phyloP scores from a whole-genome alignment of 35 echinoderm and acorn worm genomes.

The Heliocidaris tuberculata region DNA sequence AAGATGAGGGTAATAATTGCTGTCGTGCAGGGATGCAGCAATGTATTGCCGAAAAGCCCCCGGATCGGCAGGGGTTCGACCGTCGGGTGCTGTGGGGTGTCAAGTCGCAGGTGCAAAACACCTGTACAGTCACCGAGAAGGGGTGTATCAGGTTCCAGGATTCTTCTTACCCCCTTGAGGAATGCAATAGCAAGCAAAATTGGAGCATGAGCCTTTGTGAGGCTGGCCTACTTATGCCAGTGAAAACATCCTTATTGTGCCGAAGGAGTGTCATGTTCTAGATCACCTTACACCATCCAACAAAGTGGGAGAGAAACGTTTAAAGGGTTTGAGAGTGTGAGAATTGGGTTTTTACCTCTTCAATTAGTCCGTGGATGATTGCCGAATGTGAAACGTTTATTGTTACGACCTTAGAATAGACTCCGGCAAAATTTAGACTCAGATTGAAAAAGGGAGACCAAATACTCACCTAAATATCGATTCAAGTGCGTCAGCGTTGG shows the following conservation, averaged over 20 bases:
- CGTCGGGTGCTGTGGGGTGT: constrained; percentile 31
- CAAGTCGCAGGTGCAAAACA: constrained; percentile 46
- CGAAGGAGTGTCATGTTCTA: constrained; percentile 21
- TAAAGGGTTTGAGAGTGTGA: constrained; percentile 28
- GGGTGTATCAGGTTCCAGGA: constrained; percentile 9
- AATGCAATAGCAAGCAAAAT: constrained; percentile 1
- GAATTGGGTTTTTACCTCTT: constrained; percentile 41
- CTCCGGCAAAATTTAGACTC: not conserved
- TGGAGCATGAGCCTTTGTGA: constrained; percentile 30
- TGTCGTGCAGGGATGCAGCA: constrained; percentile 28
- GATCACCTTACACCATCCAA: constrained; percentile 15
- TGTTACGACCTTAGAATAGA: not conserved
- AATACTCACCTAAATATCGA: not conserved
- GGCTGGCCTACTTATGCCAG: constrained; percentile 48
- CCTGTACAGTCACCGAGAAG: constrained; percentile 42
- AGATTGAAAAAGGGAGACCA: not conserved
- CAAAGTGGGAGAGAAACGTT: constrained; percentile 1
- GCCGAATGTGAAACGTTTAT: constrained; percentile 20
- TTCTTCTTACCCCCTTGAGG: constrained; percentile 41
- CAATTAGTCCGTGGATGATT: not conserved
- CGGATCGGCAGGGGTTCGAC: constrained; percentile 14
- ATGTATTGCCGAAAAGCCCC: constrained; percentile 23
- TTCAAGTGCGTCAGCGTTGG: not conserved
- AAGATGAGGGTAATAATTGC: constrained; percentile 30
- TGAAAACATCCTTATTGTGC: constrained; percentile 47